A percentile compares a stretch with the other conserved stretches of the same genome.
These are phyloP conservation scores for Ophioderma brevispina DNA, from an alignment of 35 echinoderm and acorn worm species.

Conservation along the genomic window DNA sequence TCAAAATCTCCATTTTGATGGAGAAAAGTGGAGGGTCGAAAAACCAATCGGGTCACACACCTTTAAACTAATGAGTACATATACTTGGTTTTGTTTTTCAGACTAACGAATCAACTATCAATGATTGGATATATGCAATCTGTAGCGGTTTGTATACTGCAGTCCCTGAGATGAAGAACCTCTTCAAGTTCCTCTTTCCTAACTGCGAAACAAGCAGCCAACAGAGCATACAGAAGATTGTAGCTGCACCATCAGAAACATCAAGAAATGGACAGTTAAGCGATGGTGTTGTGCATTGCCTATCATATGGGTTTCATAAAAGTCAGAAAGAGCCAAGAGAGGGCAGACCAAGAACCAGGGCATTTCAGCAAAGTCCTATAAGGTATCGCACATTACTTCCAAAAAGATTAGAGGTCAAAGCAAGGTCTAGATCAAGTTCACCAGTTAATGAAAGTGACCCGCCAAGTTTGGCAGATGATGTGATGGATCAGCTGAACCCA, in stretches of 20 bases:
- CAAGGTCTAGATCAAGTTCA: not conserved
- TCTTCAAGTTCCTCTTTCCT: not conserved
- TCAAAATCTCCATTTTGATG: no score
- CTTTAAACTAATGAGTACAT: no score
- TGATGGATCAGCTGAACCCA: not conserved
- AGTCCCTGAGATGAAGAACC: no score
- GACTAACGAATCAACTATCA: no score
- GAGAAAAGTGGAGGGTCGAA: no score
- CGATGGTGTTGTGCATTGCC: not conserved
- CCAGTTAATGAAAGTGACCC: not conserved
- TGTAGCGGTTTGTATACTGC: no score
- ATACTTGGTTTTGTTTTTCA: no score
- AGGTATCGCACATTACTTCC: not conserved
- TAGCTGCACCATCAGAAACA: not conserved
- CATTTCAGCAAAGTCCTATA: not conserved
- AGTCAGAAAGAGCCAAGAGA: not conserved
- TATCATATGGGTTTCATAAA: not conserved
- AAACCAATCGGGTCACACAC: no score
- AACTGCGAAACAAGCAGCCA: not conserved
- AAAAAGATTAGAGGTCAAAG: not conserved
- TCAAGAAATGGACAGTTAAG: not conserved
- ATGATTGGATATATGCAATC: no score
- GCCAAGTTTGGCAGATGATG: not conserved
- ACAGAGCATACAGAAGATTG: not conserved
- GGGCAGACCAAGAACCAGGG: not conserved